Percentiles rank a stretch among this genome's conserved stretches.
These are phyloP conservation scores for Trissonchulus latispiculum DNA, from an alignment of 2,888 invertebrate genomes.

Conservation along the genomic window DNA sequence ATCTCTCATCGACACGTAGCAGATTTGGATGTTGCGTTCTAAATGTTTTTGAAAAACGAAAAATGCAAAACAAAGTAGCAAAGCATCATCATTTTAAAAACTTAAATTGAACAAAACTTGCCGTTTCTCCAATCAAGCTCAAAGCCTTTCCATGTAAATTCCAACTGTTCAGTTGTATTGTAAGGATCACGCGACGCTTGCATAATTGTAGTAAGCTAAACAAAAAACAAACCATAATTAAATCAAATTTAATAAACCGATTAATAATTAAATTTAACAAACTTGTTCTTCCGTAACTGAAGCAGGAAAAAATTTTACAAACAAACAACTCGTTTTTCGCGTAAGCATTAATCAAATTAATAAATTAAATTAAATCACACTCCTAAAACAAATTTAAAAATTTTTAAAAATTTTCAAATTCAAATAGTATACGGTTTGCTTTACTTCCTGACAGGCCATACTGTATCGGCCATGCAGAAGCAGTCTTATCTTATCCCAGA, in stretches of 20 bases:
- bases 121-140: slow-evolving; percentile 93
- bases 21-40: too few species aligned
- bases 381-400: background rate
- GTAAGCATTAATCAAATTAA: slow-evolving; percentile 1
- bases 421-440: background rate
- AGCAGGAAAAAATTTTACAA: too few species aligned
- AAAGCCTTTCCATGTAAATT: slow-evolving; percentile 83
- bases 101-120: too few species aligned
- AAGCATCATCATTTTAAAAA: too few species aligned
- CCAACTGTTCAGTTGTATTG: slow-evolving; percentile 98
- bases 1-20: too few species aligned
- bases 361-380: background rate
- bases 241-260: too few species aligned
- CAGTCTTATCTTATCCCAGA: slow-evolving; percentile 93
- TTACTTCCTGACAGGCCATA: slow-evolving; percentile 60
- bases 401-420: background rate
- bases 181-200: slow-evolving; percentile 93
- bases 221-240: too few species aligned
- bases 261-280: too few species aligned
- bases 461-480: slow-evolving; percentile 84
- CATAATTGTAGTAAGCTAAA: slow-evolving; percentile 51
- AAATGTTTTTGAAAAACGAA: too few species aligned
- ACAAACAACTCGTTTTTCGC: too few species aligned
- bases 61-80: too few species aligned
- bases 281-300: too few species aligned